phyloP scores from a whole-genome alignment of 92 coral and sea anemone genomes.

The Pocillopora meandrina region DNA sequence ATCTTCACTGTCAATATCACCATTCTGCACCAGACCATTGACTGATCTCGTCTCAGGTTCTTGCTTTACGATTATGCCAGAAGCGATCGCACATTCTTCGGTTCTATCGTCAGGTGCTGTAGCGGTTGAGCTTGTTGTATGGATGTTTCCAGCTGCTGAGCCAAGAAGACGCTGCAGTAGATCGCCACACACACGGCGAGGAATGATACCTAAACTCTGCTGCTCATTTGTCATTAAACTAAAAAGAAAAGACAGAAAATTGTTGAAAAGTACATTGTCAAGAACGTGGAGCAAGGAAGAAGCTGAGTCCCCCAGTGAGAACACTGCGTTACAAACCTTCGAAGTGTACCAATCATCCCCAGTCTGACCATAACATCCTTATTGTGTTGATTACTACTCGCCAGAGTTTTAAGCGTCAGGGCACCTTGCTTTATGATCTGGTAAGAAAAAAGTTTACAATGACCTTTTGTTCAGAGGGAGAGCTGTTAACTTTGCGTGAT shows the following conservation, averaged over 20 bases:
- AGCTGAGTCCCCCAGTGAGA: too few relatives aligned
- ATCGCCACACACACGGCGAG: conserved; percentile 82
- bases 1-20: conserved; percentile 62
- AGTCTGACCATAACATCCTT: conserved; percentile 76
- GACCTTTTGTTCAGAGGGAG: not conserved
- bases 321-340: conserved; percentile 60
- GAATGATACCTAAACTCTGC: conserved; percentile 55
- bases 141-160: conserved; percentile 63
- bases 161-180: conserved; percentile 84
- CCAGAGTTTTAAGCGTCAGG: conserved; percentile 75
- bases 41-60: conserved; percentile 8
- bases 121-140: conserved; percentile 15
- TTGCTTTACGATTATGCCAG: conserved; percentile 18
- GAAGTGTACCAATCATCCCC: conserved; percentile 78
- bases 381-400: conserved; percentile 81
- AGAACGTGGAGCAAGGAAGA: not conserved
- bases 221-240: conserved; percentile 38
- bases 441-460: not conserved
- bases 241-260: not conserved
- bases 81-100: conserved; percentile 21
- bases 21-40: conserved; percentile 9
- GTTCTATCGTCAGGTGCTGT: conserved; percentile 33
- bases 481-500: too few relatives aligned
- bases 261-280: not conserved
- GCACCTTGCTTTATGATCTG: conserved; percentile 41